Conservation (phyloP, 2,797 vertebrate species). For the Phyllotis vaccarum region DNA sequence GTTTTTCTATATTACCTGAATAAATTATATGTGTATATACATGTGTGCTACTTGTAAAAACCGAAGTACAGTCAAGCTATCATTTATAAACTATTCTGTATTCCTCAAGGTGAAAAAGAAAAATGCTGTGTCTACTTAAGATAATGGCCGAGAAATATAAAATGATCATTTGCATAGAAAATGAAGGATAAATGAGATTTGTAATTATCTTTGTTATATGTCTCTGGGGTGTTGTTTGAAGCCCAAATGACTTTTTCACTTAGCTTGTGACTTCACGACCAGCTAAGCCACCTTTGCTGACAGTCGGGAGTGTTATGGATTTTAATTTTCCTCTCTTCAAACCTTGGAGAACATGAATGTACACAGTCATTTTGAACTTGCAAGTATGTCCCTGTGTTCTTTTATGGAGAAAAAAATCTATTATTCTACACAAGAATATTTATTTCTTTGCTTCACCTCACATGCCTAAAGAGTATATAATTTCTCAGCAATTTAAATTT, state of each 20-base stretch:
- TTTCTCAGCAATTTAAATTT: conserved; percentile 78
- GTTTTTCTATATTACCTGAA: background rate
- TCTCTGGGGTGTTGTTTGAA: conserved; percentile 63
- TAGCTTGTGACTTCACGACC: conserved; percentile 8
- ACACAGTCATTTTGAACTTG: conserved; percentile 62
- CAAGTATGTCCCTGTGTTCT: conserved; percentile 66
- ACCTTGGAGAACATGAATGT: conserved; percentile 10
- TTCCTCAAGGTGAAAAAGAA: conserved; percentile 67
- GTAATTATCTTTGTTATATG: conserved; percentile 62
- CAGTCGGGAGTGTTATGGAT: background rate
- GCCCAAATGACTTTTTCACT: conserved; percentile 17
- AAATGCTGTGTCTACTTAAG: conserved; percentile 43
- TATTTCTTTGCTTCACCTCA: conserved; percentile 65
- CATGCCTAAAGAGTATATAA: background rate
- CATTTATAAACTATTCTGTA: background rate
- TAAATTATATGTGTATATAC: background rate
- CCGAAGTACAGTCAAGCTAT: background rate
- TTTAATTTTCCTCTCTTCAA: conserved; percentile 51
- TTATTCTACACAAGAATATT: conserved; percentile 45
- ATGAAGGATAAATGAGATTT: conserved; percentile 64
- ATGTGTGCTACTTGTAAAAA: background rate
- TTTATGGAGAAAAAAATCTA: conserved; percentile 65
- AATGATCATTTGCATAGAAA: conserved; percentile 51
- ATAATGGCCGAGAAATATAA: conserved; percentile 56
- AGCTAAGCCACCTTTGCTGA: conserved; percentile 36